Evolutionary conservation across 2,113 vertebrate genomes (phyloP), one percentile per base, ranked within the genome.

Genomic region (Campylomormyrus numenius): DNA sequence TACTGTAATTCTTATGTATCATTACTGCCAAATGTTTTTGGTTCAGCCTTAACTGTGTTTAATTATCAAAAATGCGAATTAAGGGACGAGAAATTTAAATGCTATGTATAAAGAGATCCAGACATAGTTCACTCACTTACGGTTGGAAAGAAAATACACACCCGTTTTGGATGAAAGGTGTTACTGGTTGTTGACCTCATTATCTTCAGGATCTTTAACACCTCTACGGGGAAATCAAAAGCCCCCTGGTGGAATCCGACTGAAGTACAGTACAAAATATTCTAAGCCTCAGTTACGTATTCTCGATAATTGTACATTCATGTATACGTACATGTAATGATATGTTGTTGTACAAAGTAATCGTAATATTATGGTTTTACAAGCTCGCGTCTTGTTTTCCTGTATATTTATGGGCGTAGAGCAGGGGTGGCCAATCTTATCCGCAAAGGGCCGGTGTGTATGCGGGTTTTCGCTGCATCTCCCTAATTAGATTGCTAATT

Each of bases 211-310:
- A 53, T 56, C 53, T 48, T 46, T 50, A 88, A 74, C 46, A 86
- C 31, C 35, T 86, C 62, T 39, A 7, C 89, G 89, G 93, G 95
- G 92, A 92, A 94, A 93, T 87, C 50, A 31, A 87, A 52, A 94
- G 94, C 94, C 94, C 94, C 94, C 95, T 96, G 93, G 91, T 96
- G 95, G 96, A 93, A 31, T 91, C n/a, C 89, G 3, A 2, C 58
- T 86, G 94, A 80, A 93, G 85, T 94, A 93, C 95, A 96, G 90
- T 42, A 19, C 5, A 42, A 15, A 19, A 80, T 19, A 35, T 80
- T 80, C 13, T 19, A 19, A 80, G 74, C 74, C 35, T 80, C 31
- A 35, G 27, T 77, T 39, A 77, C 11, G 15, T 77, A 5, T 77
- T 77, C 27, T 77, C 5, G 35, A 80, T 35, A 80, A 80, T 42